A percentile compares a stretch with the other conserved stretches of the same genome.
phyloP scores from a whole-genome alignment of 2,888 invertebrate genomes.

The Gortyna flavago region DNA sequence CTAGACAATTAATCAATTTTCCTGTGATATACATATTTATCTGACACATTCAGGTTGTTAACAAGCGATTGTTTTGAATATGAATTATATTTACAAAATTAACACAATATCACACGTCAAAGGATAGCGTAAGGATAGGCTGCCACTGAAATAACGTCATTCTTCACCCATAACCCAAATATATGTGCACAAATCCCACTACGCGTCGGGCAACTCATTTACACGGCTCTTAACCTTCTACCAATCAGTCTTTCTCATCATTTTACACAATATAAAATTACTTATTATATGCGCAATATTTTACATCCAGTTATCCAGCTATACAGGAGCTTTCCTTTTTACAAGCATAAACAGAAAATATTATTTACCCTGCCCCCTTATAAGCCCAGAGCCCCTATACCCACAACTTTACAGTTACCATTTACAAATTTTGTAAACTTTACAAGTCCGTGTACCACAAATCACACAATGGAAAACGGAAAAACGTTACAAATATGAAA shows the following conservation, averaged over 20 bases:
- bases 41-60: conserved; percentile 26
- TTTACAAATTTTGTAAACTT: not conserved
- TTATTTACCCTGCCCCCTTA: conserved; percentile 22
- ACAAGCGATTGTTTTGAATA: conserved; percentile 42
- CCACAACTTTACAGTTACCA: not conserved
- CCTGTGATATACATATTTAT: conserved; percentile 30
- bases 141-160: conserved; percentile 49
- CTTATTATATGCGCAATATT: conserved; percentile 40
- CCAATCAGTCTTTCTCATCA: conserved; percentile 63
- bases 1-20: conserved; percentile 24
- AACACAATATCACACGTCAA: conserved; percentile 62
- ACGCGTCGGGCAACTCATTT: conserved; percentile 34
- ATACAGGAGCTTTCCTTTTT: conserved; percentile 56
- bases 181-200: conserved; percentile 12
- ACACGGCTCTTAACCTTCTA: conserved; percentile 55
- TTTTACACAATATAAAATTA: conserved; percentile 43
- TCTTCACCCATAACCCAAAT: conserved; percentile 25
- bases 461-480: not conserved
- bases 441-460: not conserved
- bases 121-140: conserved; percentile 61
- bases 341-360: conserved; percentile 35
- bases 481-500: not conserved
- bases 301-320: conserved; percentile 57
- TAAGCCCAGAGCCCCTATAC: not conserved
- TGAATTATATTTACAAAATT: conserved; percentile 56